These are phyloP conservation scores for Leptinotarsa lineolata DNA, from an alignment of 1,140 invertebrate species.

Conservation along the genomic window DNA sequence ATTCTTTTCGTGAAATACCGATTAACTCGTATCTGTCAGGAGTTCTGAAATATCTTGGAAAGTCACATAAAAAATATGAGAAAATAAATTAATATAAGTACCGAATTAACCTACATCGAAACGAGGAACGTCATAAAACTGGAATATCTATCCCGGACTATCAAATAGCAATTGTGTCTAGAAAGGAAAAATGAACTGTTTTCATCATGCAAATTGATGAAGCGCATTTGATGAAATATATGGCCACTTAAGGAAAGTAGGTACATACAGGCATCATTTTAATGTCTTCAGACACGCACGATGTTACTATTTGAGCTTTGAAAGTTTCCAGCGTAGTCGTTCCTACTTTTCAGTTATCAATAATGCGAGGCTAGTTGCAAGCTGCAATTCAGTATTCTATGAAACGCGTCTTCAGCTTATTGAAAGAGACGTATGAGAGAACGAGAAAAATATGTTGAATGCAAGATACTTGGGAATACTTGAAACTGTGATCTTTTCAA, in stretches of 20 bases:
- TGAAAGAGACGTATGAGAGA: background rate
- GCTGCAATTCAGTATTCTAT: background rate
- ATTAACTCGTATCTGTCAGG: too few relatives aligned
- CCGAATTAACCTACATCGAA: too few relatives aligned
- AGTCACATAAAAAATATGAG: too few relatives aligned
- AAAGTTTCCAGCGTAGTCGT: background rate
- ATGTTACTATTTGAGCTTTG: background rate
- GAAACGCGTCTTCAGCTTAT: background rate
- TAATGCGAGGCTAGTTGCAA: background rate
- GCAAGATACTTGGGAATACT: too few relatives aligned
- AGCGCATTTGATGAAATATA: slow-evolving; percentile 3
- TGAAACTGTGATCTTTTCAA: too few relatives aligned
- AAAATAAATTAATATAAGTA: too few relatives aligned
- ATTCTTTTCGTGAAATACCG: too few relatives aligned
- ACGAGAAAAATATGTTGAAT: too few relatives aligned
- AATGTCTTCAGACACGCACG: background rate
- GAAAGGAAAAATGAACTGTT: background rate
- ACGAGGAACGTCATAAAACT: too few relatives aligned
- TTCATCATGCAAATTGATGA: slow-evolving; percentile 6
- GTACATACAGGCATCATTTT: background rate
- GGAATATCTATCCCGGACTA: background rate
- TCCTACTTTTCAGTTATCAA: background rate
- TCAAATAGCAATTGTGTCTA: background rate
- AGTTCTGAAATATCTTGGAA: too few relatives aligned
- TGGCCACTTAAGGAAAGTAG: slow-evolving; percentile 5